Evolutionary conservation across 2,113 vertebrate species (phyloP).

Genomic region (Spizaetus ornatus): DNA sequence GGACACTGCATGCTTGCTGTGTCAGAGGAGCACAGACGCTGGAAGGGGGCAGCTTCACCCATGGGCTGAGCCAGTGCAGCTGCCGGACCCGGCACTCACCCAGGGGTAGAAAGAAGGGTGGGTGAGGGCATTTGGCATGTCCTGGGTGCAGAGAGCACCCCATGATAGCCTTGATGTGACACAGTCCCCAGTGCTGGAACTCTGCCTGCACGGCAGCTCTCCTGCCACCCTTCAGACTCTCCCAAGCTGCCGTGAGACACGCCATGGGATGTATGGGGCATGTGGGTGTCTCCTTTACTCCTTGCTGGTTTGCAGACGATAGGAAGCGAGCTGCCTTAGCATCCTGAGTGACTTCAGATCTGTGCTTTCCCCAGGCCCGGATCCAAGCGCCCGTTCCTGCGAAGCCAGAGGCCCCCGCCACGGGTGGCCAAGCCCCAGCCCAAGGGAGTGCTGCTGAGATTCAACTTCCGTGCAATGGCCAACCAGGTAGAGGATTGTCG

Average conservation of each 20-base stretch:
- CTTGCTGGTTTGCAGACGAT: background rate
- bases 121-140: background rate
- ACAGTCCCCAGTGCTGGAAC: background rate
- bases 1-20: fast-evolving
- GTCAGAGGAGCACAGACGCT: background rate
- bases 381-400: constrained; percentile 36
- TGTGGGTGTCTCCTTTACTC: background rate
- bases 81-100: background rate
- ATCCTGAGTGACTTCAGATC: background rate
- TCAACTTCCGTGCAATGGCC: constrained; percentile 71
- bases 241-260: background rate
- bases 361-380: constrained; percentile 7
- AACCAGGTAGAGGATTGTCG: constrained; percentile 71
- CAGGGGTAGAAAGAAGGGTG: background rate
- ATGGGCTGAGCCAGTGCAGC: background rate
- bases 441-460: constrained; percentile 69
- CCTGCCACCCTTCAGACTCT: background rate
- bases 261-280: fast-evolving
- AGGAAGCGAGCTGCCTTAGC: background rate
- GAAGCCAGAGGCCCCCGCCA: background rate
- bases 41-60: background rate
- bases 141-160: background rate
- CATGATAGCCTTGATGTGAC: background rate
- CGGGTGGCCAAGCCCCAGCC: constrained; percentile 8
- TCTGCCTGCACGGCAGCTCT: background rate